Percentiles rank a stretch among this genome's conserved stretches.
Evolutionary conservation across 2,888 invertebrate species (phyloP).

Genomic region (Esperia sulphurella): DNA sequence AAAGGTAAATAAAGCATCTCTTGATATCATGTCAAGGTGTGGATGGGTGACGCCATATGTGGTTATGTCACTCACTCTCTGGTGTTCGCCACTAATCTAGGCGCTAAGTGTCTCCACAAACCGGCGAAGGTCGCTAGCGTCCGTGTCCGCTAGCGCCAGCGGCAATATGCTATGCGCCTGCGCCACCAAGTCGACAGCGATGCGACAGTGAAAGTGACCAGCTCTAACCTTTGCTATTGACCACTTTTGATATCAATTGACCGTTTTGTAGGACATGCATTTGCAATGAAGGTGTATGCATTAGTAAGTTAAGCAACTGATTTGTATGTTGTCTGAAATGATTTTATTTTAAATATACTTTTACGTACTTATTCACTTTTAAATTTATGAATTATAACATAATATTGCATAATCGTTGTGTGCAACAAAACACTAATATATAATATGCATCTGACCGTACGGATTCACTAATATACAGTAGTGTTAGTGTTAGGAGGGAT

Average conservation of each 20-base stretch:
- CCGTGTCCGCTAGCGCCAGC: constrained; percentile 24
- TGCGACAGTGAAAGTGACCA: constrained; percentile 43
- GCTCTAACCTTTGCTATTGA: constrained; percentile 28
- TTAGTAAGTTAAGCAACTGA: too few species aligned
- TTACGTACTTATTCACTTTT: too few species aligned
- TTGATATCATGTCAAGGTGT: constrained; percentile 62
- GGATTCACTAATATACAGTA: too few species aligned
- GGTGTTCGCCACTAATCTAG: constrained; percentile 48
- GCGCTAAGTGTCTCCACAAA: constrained; percentile 58
- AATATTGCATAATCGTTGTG: too few species aligned
- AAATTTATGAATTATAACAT: too few species aligned
- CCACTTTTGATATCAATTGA: constrained; percentile 32
- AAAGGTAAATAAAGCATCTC: background rate
- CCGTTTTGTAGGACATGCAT: constrained; percentile 6
- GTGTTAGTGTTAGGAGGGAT: too few species aligned
- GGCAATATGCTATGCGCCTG: background rate
- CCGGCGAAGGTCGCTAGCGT: constrained; percentile 63
- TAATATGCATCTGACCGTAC: too few species aligned
- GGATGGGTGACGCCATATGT: constrained; percentile 57
- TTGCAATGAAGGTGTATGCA: background rate
- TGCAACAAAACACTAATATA: too few species aligned
- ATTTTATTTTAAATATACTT: too few species aligned
- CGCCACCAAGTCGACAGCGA: background rate
- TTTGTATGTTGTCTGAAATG: too few species aligned
- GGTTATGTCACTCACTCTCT: constrained; percentile 62